Conservation (phyloP, 2,888 invertebrate genomes). For the Chironomus tentans region DNA sequence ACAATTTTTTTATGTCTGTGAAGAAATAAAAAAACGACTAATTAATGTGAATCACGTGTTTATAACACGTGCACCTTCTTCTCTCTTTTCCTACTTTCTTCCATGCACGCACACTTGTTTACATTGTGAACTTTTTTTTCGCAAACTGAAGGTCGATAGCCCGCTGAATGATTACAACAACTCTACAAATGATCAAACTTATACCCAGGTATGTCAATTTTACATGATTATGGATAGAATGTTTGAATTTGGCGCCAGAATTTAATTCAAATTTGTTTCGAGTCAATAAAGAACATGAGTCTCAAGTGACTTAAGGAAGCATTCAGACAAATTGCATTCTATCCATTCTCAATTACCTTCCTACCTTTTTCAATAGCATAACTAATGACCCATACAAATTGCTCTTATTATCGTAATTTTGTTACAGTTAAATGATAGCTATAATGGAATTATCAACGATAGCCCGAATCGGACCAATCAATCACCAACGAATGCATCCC, state of each 20-base stretch:
- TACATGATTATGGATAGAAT: neutral
- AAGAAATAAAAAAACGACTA: neutral
- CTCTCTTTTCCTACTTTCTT: neutral
- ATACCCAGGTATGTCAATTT: constrained; percentile 10
- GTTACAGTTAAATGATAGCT: constrained; percentile 11
- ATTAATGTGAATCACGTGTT: neutral
- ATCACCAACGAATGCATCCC: neutral
- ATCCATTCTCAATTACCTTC: no score
- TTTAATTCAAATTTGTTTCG: no score
- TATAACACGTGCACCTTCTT: neutral
- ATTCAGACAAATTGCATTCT: no score
- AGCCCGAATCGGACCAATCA: constrained; percentile 25
- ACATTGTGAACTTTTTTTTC: neutral
- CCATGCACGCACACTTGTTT: neutral
- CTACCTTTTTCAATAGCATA: neutral
- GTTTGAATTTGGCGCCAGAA: no score
- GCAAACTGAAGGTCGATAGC: constrained; percentile 12
- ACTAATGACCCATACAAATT: neutral
- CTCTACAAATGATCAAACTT: constrained; percentile 19
- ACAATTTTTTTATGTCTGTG: neutral
- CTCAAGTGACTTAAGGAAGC: no score
- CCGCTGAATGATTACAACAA: constrained; percentile 23
- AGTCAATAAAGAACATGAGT: no score
- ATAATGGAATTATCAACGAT: constrained; percentile 18
- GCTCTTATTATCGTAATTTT: neutral